Percentiles rank a stretch among this genome's conserved stretches.
Evolutionary conservation across 2,797 vertebrate species (phyloP).

Genomic region (Poecile montanus): DNA sequence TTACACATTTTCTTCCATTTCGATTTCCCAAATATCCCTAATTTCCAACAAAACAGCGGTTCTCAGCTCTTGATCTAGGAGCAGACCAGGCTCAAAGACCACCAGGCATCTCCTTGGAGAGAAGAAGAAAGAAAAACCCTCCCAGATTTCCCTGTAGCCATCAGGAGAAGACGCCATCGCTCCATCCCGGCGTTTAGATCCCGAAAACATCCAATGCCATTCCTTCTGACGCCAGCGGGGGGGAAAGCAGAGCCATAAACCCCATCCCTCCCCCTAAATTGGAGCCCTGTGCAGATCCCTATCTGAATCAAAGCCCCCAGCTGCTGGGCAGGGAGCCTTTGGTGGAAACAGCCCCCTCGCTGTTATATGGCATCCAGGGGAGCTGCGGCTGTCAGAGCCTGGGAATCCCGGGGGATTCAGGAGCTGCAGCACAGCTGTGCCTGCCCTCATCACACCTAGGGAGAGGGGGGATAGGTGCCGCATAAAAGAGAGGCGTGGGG

Average conservation of each 20-base stretch:
- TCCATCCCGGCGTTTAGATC: fast-evolving
- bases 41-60: background rate
- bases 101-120: background rate
- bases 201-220: background rate
- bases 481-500: background rate
- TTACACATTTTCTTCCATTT: background rate
- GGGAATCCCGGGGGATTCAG: background rate
- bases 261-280: background rate
- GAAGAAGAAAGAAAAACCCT: background rate
- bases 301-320: constrained; percentile 67
- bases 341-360: constrained; percentile 38
- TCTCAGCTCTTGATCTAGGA: background rate
- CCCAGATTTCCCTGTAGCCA: background rate
- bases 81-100: background rate
- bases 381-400: background rate
- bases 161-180: background rate
- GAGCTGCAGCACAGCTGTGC: background rate
- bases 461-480: background rate
- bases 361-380: constrained; percentile 14
- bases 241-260: constrained; percentile 57
- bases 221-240: background rate
- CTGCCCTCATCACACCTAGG: background rate
- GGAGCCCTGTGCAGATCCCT: constrained; percentile 5
- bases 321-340: constrained; percentile 49
- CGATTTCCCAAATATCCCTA: background rate